These are phyloP conservation scores for Cervus canadensis DNA, from an alignment of 2,113 vertebrate genomes.

Conservation along the genomic window DNA sequence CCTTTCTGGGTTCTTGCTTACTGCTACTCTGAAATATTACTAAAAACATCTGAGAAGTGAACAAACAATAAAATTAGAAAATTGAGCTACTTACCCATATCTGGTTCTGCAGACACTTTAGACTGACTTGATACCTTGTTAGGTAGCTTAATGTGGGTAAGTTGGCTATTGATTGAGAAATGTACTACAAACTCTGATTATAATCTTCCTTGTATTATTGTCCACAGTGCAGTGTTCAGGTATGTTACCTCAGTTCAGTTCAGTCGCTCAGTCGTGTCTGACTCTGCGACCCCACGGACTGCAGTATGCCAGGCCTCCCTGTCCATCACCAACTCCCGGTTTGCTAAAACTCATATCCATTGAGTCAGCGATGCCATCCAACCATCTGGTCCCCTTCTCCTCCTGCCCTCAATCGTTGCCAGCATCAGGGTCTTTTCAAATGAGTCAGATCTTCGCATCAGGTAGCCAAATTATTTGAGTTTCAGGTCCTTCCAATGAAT, in stretches of 20 bases:
- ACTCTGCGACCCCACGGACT: not conserved
- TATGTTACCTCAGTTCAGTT: not conserved
- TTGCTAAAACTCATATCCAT: not conserved
- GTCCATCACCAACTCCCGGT: not conserved
- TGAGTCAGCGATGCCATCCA: not conserved
- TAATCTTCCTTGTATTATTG: not conserved
- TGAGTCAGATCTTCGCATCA: accelerated
- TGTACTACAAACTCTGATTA: not conserved
- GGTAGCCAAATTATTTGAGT: not conserved
- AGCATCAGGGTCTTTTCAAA: not conserved
- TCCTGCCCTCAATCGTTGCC: not conserved
- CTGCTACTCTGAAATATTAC: not conserved
- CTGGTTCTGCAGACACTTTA: not conserved
- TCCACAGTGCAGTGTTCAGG: not conserved
- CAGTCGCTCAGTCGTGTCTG: accelerated
- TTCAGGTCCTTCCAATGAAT: not conserved
- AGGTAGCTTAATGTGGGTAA: not conserved
- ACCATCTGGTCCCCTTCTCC: not conserved
- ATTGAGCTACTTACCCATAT: not conserved
- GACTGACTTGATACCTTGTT: not conserved
- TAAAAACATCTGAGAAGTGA: not conserved
- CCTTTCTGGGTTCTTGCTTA: not conserved
- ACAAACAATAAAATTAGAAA: not conserved
- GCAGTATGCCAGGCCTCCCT: not conserved
- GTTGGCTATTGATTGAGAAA: not conserved